Evolutionary conservation across 1,140 invertebrate species (phyloP), one percentile per base, ranked within the genome.

Genomic region (Penaeus chinensis): DNA sequence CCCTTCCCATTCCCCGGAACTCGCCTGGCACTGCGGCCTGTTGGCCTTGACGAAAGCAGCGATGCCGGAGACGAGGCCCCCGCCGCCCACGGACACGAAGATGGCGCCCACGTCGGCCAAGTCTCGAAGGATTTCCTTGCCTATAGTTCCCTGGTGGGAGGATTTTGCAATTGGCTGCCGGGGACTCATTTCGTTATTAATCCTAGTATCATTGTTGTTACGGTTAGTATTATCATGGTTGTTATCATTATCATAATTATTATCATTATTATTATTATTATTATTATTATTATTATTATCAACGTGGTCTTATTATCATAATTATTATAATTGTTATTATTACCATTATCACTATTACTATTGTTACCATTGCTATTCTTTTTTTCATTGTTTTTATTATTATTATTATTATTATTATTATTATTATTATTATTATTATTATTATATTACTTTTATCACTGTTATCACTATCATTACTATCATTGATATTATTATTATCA

Each of bases 41-140:
- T 94, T 89, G 63, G 91, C 92, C 90, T 94, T 94, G 42, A 94
- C 91, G 66, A 93, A 94, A 10, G 94, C 84, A 8, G 94, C 94
- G 19, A 92, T 89, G 13, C 94, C 94, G 66, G 94, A 93, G 77
- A 94, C 92, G 7, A 94, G 91, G 3, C 94, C 94, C 60, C 93
- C 94, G n/a, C 94, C 94, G n/a, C 94, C 94, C 37, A 94, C 93
- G 19, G 94, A 94, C 11, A 94, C 92, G 37, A 91, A 71, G 22
- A 90, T 79, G 24, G 91, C 87, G 42, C 90, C 89, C 8, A 91
- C 62, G 18, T 91, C 81, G 3, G 83, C 85, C 7, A 91, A 77
- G 90, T 94, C 93, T 85, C 94, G 93, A 19, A 94, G 88, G 71
- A 94, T 94, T 91, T 94, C 94, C 61, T 94, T 83, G n/a, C 94